These are phyloP conservation scores for Charaxes varanes DNA, from an alignment of 1,140 invertebrate species.

Conservation along the genomic window DNA sequence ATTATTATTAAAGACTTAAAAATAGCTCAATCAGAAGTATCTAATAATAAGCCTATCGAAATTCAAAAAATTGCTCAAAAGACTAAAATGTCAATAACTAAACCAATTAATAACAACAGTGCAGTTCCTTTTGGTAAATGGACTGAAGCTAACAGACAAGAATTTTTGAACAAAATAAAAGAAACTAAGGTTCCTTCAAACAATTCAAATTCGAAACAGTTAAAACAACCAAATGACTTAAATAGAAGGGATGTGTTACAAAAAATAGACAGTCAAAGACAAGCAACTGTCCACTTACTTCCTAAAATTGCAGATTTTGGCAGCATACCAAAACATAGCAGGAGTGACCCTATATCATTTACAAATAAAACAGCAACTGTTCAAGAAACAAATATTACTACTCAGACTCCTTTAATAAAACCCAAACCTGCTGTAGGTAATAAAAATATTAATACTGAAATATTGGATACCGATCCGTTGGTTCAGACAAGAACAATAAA, in stretches of 20 bases:
- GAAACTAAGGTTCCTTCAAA: conserved; percentile 47
- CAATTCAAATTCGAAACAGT: conserved; percentile 52
- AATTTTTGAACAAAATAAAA: conserved; percentile 64
- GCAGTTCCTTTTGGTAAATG: conserved; percentile 64
- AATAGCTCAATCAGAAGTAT: not conserved
- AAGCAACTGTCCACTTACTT: conserved; percentile 29
- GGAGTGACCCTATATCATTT: conserved; percentile 43
- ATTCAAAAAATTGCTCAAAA: conserved; percentile 25
- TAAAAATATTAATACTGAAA: conserved; percentile 22
- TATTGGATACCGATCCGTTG: conserved; percentile 4
- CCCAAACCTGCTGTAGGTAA: conserved; percentile 19
- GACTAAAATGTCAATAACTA: conserved; percentile 21
- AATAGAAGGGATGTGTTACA: conserved; percentile 61
- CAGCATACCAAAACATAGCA: conserved; percentile 13
- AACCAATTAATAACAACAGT: conserved; percentile 38
- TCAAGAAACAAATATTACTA: conserved; percentile 11
- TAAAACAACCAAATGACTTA: conserved; percentile 64
- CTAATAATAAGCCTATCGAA: conserved; percentile 8
- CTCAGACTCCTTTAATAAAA: conserved; percentile 9
- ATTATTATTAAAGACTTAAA: not conserved
- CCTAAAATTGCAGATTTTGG: conserved; percentile 33
- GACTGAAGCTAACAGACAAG: conserved; percentile 63
- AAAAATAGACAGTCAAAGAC: conserved; percentile 62
- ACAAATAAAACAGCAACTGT: conserved; percentile 31
- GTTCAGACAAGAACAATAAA: conserved; percentile 43